Evolutionary conservation across 2,113 vertebrate genomes (phyloP).

Genomic region (Peromyscus leucopus): DNA sequence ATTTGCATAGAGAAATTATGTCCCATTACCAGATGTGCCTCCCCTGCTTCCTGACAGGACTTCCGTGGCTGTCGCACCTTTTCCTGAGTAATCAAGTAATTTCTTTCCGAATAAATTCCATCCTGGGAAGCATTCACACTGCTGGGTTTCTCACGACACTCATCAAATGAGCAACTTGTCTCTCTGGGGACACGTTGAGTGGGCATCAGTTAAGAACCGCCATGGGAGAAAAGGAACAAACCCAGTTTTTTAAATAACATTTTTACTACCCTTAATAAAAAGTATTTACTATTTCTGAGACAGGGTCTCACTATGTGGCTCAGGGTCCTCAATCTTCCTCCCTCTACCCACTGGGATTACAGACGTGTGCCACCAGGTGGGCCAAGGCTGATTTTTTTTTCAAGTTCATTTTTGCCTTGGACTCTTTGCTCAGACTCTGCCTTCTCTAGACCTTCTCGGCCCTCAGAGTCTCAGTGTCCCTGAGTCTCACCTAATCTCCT

Average conservation of each 20-base stretch:
- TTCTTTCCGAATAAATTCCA: slow-evolving; percentile 26
- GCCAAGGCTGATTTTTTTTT: neutral
- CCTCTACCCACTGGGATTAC: neutral
- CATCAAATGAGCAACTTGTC: neutral
- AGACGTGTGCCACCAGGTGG: neutral
- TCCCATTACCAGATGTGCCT: neutral
- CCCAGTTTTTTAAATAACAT: neutral
- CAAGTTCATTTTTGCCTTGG: neutral
- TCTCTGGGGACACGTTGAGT: neutral
- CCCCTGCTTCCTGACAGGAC: neutral
- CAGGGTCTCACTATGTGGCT: neutral
- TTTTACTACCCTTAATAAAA: neutral
- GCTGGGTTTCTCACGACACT: neutral
- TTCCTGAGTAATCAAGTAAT: slow-evolving; percentile 46
- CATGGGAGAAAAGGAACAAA: neutral
- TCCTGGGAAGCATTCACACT: neutral
- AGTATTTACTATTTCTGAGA: neutral
- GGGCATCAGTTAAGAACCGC: neutral
- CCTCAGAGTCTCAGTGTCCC: neutral
- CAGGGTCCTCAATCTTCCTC: neutral
- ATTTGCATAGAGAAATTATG: neutral
- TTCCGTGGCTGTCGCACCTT: neutral
- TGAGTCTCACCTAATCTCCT: neutral
- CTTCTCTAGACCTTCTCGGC: neutral
- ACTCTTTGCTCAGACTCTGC: neutral